Evolutionary conservation across 2,113 vertebrate species (phyloP).

Genomic region (Corythoichthys haematopterus): DNA sequence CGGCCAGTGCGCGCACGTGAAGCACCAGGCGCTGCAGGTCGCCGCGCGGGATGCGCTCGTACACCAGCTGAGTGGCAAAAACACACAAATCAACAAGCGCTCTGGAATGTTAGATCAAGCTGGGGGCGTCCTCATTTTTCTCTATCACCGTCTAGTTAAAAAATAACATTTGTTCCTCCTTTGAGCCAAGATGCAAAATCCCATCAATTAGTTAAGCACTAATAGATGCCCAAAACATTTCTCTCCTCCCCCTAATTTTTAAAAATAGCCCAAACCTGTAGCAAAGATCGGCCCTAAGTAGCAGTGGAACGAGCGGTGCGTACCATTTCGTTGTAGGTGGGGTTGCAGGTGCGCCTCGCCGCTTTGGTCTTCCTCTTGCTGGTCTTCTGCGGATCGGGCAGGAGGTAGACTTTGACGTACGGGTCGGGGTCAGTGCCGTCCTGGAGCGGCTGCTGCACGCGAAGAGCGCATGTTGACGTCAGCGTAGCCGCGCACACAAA

Average conservation of each 20-base stretch:
- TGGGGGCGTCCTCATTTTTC: too few relatives aligned
- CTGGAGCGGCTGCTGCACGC: slow-evolving; percentile 79
- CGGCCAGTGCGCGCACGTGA: slow-evolving; percentile 87
- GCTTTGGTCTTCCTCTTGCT: slow-evolving; percentile 98
- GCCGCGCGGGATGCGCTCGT: slow-evolving; percentile 85
- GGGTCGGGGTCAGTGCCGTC: slow-evolving; percentile 93
- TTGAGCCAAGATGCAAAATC: too few relatives aligned
- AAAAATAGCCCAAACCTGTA: too few relatives aligned
- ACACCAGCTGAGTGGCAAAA: slow-evolving; percentile 79
- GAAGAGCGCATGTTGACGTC: slow-evolving; percentile 1
- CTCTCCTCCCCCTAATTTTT: too few relatives aligned
- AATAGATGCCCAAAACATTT: too few relatives aligned
- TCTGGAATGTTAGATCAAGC: too few relatives aligned
- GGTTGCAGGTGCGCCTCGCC: slow-evolving; percentile 93
- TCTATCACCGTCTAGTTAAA: too few relatives aligned
- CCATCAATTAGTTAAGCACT: too few relatives aligned
- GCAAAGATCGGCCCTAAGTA: too few relatives aligned
- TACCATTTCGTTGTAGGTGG: slow-evolving; percentile 98
- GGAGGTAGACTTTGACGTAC: slow-evolving; percentile 94
- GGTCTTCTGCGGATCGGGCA: slow-evolving; percentile 93
- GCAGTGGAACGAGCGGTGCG: too few relatives aligned
- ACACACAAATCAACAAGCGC: not conserved
- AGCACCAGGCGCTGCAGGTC: slow-evolving; percentile 91
- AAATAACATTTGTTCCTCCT: too few relatives aligned
- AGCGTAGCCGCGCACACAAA: not conserved